A percentile compares a stretch with the other conserved stretches of the same genome.
Conservation (phyloP, 2,113 vertebrate genomes). For the Sporophila hypoxantha region DNA sequence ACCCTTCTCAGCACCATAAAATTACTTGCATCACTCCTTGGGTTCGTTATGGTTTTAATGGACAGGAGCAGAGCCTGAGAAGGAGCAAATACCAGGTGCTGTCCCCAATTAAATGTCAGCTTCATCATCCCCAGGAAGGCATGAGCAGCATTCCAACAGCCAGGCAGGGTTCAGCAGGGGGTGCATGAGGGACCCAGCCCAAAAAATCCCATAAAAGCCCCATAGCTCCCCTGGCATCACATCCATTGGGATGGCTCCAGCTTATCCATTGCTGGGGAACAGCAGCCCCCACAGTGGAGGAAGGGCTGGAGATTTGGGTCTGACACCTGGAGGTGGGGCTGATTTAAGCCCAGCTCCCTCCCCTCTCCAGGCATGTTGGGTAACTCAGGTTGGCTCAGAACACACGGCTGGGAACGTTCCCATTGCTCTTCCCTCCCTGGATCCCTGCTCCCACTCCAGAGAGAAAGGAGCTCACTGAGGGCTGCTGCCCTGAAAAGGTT, state of each 20-base stretch:
- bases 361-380: rapidly evolving
- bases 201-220: background rate
- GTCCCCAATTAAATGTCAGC: background rate
- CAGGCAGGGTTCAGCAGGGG: background rate
- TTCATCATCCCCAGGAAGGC: background rate
- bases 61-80: background rate
- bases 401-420: background rate
- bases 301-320: background rate
- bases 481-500: background rate
- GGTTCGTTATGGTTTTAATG: background rate
- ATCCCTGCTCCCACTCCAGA: background rate
- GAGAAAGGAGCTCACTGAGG: background rate
- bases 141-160: background rate
- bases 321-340: background rate
- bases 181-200: background rate
- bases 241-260: background rate
- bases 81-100: background rate
- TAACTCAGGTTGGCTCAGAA: background rate
- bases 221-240: background rate
- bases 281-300: background rate
- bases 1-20: slow-evolving; percentile 29
- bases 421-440: background rate
- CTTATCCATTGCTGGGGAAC: background rate
- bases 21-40: slow-evolving; percentile 4
- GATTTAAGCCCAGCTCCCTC: background rate